Evolutionary conservation across 30 jellyfish, hydroid and myxozoan genomes (phyloP).

Genomic region (Aurelia sp.): DNA sequence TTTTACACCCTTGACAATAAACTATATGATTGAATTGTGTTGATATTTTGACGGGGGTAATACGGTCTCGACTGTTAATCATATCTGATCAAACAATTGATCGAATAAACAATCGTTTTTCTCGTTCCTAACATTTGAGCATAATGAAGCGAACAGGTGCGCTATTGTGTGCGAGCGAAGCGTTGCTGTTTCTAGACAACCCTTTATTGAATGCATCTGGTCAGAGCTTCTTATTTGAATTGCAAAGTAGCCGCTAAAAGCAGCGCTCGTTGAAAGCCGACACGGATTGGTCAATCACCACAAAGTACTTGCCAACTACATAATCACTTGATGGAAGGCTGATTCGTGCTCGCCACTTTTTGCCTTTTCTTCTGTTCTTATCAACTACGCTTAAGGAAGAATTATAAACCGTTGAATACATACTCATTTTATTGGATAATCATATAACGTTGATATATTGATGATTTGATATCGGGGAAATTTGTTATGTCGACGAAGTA

Average conservation of each 20-base stretch:
- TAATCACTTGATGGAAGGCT: conserved; percentile 54
- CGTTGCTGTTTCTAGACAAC: conserved; percentile 73
- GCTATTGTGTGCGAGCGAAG: conserved; percentile 65
- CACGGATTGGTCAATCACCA: conserved; percentile 59
- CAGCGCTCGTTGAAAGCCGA: conserved; percentile 44
- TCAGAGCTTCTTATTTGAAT: conserved; percentile 53
- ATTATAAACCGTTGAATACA: no score
- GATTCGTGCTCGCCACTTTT: conserved; percentile 63
- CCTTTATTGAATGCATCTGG: conserved; percentile 76
- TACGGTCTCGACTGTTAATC: neutral
- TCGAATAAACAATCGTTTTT: conserved; percentile 23
- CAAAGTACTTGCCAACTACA: conserved; percentile 69
- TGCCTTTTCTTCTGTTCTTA: conserved; percentile 22
- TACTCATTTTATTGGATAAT: no score
- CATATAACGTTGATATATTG: no score
- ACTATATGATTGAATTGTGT: no score
- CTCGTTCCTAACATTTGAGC: conserved; percentile 52
- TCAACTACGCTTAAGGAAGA: neutral
- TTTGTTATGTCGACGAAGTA: neutral
- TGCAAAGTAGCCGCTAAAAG: conserved; percentile 84
- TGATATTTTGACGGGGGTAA: conserved; percentile 12
- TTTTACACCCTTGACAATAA: no score
- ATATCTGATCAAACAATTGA: conserved; percentile 50
- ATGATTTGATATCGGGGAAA: neutral
- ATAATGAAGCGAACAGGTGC: conserved; percentile 74